phyloP scores from a whole-genome alignment of 2,113 vertebrate species.

The Peromyscus maniculatus region DNA sequence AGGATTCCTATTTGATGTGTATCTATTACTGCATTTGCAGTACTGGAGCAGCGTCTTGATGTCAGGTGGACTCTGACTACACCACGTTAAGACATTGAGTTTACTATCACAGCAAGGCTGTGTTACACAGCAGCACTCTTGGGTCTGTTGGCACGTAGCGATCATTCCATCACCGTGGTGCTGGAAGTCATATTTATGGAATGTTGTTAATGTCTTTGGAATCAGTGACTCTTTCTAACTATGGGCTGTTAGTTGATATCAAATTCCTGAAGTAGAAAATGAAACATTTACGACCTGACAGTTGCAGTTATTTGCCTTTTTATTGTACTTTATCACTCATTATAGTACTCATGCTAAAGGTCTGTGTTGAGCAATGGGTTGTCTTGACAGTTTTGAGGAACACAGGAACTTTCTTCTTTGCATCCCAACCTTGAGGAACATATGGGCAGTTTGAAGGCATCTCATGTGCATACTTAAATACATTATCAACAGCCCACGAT shows the following conservation, averaged over 20 bases:
- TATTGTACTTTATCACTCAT: slow-evolving; percentile 11
- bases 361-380: neutral
- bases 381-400: neutral
- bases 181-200: slow-evolving; percentile 1
- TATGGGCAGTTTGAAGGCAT: neutral
- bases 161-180: neutral
- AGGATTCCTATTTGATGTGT: neutral
- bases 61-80: neutral
- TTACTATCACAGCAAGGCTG: neutral
- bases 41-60: neutral
- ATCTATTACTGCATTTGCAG: neutral
- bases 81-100: neutral
- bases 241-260: neutral
- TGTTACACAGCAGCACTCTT: neutral
- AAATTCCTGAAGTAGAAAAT: slow-evolving; percentile 29
- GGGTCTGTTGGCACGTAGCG: neutral
- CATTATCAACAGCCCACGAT: slow-evolving; percentile 1
- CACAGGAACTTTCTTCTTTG: neutral
- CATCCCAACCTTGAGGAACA: neutral
- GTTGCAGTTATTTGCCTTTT: neutral
- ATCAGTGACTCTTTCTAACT: neutral
- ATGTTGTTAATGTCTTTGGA: neutral
- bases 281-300: neutral
- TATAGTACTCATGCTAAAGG: neutral
- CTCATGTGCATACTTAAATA: neutral